Base-by-base conservation (phyloP, 2,113 vertebrate species). In the Neogale vison region DNA sequence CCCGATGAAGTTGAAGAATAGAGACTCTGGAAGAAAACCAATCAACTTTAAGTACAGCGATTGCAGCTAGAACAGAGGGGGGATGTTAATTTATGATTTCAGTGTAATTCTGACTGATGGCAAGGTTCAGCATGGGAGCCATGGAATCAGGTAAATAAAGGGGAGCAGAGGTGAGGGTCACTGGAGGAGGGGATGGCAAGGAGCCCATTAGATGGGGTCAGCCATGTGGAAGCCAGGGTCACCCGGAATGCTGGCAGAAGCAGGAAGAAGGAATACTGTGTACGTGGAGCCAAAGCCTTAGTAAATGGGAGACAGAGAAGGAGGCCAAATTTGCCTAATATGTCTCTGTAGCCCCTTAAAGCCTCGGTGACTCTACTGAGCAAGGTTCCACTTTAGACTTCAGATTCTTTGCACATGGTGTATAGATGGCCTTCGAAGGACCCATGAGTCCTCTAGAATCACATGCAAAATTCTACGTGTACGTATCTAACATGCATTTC, bases 211-310 rank as follows among this genome's bases (percentile, higher is more conserved):
- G 36, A 95, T 81, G 47, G 24, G 10, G 29, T 93, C 31, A 90
- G 15, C 29, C 74, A 81, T n/a, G n/a, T 71, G 67, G n/a, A n/a
- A 80, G 21, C 45, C 84, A 55, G 85, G 24, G 45, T 82, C 79
- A 77, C 42, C 47, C 13, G n/a, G 31, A 91, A 57, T 86, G 17
- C 85, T 65, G 84, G n/a, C 47, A 97, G 52, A 87, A 61, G 14
- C 55, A 90, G 87, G 2, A 63, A 36, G 55, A 95, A 90, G n/a
- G 20, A 84, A 90, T 34, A 67, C 2, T 39, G 18, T 72, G 61
- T 96, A 15, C 10, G 7, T 87, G 21, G 69, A 96, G n/a, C 21
- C 59, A 61, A 96, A 96, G 45, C 47, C 82, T 86, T 85, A 93
- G 1, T 81, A 42, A 84, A 80, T 55, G 76, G 88, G 21, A 76